Evolutionary conservation across 92 coral and sea anemone species (phyloP).

Genomic region (Palythoa caribaeorum): DNA sequence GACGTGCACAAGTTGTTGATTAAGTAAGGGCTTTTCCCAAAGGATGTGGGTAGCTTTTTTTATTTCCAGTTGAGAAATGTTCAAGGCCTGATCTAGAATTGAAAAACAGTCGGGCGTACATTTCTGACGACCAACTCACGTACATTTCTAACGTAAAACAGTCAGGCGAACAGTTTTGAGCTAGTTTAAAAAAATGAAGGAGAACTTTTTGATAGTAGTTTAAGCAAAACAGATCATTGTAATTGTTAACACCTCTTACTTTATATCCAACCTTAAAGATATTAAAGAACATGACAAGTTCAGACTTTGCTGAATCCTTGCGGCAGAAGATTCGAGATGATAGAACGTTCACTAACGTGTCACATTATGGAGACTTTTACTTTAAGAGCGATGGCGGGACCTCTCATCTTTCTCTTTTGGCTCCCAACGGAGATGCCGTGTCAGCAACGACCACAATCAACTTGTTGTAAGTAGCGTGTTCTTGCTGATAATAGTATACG

Average conservation of each 20-base stretch:
- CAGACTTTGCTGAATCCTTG: conserved; percentile 79
- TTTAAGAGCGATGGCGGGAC: conserved; percentile 82
- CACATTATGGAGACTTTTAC: conserved; percentile 82
- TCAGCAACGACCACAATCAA: conserved; percentile 90
- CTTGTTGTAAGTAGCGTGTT: conserved; percentile 41
- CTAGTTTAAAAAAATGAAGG: too few species aligned
- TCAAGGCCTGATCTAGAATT: too few species aligned
- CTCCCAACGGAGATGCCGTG: conserved; percentile 94
- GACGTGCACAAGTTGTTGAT: too few species aligned
- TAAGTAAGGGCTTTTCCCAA: too few species aligned
- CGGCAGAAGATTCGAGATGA: conserved; percentile 79
- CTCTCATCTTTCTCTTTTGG: conserved; percentile 84
- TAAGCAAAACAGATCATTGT: not conserved
- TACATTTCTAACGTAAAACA: too few species aligned
- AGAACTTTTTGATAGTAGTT: too few species aligned
- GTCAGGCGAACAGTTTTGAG: too few species aligned
- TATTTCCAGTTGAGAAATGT: too few species aligned
- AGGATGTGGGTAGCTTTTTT: too few species aligned
- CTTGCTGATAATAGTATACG: not conserved
- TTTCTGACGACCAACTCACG: too few species aligned
- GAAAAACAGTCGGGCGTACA: too few species aligned
- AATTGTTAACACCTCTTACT: not conserved
- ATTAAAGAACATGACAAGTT: conserved; percentile 66
- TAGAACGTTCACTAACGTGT: conserved; percentile 67
- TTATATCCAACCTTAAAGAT: conserved; percentile 53